These are phyloP conservation scores for Epizoanthus stellaris DNA, from an alignment of 92 coral and sea anemone species.

Conservation along the genomic window DNA sequence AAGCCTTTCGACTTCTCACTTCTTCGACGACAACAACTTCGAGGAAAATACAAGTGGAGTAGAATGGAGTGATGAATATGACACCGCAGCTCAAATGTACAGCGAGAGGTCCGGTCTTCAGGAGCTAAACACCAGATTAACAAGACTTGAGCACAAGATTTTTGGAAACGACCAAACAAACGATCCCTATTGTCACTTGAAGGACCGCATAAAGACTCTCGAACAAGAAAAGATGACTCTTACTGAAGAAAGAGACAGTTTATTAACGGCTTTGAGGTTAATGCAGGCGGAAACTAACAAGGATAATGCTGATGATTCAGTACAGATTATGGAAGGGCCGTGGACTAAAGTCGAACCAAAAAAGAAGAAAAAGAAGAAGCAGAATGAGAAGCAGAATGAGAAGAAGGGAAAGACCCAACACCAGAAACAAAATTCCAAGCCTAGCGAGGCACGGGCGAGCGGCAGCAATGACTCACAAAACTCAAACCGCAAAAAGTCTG, in stretches of 20 bases:
- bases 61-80: not conserved
- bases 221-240: constrained; percentile 21
- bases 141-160: not conserved
- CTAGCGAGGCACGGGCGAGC: not conserved
- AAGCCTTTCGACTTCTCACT: not conserved
- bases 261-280: constrained; percentile 21
- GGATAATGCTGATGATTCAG: not conserved
- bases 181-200: constrained; percentile 2
- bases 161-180: constrained; percentile 1
- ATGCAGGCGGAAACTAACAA: constrained; percentile 6
- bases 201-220: constrained; percentile 20
- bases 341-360: constrained; percentile 21
- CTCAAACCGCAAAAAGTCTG: constrained; percentile 16
- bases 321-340: not conserved
- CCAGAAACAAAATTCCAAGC: not conserved
- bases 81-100: not conserved
- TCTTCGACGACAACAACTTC: not conserved
- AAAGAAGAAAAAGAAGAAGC: not conserved
- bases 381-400: constrained; percentile 10
- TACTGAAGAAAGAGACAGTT: constrained; percentile 12
- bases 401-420: constrained; percentile 11
- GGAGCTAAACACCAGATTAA: not conserved
- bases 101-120: not conserved
- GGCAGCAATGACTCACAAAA: constrained; percentile 10
- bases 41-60: not conserved